Percentiles rank a stretch among this genome's conserved stretches.
Evolutionary conservation across 2,113 vertebrate genomes (phyloP).

Genomic region (Spermophilus dauricus): DNA sequence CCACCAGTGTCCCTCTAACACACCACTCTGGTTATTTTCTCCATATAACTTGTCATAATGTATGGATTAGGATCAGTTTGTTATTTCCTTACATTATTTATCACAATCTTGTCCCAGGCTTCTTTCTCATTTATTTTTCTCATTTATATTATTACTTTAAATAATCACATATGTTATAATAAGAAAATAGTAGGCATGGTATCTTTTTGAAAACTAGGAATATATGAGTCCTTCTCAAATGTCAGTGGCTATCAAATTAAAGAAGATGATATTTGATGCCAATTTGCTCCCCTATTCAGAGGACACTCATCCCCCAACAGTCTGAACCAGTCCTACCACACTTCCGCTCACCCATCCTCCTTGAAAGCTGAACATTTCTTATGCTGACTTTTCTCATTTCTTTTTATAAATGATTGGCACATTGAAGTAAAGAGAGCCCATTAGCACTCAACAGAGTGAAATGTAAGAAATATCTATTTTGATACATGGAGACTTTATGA

Average conservation of each 20-base stretch:
- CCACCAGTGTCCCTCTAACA: background rate
- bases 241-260: background rate
- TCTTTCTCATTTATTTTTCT: conserved; percentile 1
- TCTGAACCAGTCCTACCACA: background rate
- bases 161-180: background rate
- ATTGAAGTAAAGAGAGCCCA: conserved; percentile 30
- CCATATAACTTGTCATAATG: background rate
- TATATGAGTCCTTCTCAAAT: background rate
- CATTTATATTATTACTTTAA: conserved; percentile 32
- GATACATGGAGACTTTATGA: background rate
- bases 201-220: conserved; percentile 23
- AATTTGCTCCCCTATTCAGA: no score
- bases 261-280: background rate
- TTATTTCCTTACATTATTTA: no score
- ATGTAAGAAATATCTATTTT: conserved; percentile 43
- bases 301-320: background rate
- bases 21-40: background rate
- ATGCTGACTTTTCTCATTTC: background rate
- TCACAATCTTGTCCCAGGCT: no score
- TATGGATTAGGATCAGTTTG: background rate
- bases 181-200: background rate
- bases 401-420: conserved; percentile 47
- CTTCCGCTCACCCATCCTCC: background rate
- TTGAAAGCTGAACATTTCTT: background rate
- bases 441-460: conserved; percentile 22